These are phyloP conservation scores for Platycercus adscitus DNA, from an alignment of 2,113 vertebrate species.

Conservation along the genomic window DNA sequence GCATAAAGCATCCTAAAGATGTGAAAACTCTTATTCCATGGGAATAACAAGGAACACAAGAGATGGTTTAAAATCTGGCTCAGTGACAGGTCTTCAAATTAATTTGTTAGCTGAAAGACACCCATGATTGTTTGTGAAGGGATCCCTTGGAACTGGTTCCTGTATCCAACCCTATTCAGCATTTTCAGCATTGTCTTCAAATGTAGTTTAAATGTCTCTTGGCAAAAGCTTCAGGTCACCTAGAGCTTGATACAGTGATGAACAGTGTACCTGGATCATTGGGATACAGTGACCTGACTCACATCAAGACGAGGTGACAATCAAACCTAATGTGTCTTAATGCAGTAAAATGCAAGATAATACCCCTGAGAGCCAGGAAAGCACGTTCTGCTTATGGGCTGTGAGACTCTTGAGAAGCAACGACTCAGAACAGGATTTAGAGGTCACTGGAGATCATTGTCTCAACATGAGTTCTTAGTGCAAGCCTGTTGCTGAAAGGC, in stretches of 20 bases:
- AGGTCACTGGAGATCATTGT: neutral
- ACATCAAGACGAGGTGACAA: neutral
- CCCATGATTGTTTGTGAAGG: neutral
- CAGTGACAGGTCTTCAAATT: neutral
- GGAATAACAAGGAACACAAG: neutral
- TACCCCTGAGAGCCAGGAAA: neutral
- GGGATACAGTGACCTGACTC: neutral
- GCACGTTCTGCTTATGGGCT: neutral
- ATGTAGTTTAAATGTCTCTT: neutral
- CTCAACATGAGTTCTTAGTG: neutral
- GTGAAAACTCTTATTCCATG: neutral
- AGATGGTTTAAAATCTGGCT: neutral
- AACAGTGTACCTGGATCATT: neutral
- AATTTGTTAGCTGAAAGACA: neutral
- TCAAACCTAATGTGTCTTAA: neutral
- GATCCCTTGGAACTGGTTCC: neutral
- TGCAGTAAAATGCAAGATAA: conserved; percentile 6
- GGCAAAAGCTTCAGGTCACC: neutral
- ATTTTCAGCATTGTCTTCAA: neutral
- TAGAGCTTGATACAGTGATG: neutral
- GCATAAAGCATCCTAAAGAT: neutral
- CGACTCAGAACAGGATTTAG: conserved; percentile 10
- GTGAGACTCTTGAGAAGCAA: neutral
- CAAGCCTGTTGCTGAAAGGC: neutral
- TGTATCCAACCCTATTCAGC: neutral